Percentiles rank a stretch among this genome's conserved stretches.
Conservation (phyloP, 2,888 invertebrate species). For the Cataglyphis cursor region DNA sequence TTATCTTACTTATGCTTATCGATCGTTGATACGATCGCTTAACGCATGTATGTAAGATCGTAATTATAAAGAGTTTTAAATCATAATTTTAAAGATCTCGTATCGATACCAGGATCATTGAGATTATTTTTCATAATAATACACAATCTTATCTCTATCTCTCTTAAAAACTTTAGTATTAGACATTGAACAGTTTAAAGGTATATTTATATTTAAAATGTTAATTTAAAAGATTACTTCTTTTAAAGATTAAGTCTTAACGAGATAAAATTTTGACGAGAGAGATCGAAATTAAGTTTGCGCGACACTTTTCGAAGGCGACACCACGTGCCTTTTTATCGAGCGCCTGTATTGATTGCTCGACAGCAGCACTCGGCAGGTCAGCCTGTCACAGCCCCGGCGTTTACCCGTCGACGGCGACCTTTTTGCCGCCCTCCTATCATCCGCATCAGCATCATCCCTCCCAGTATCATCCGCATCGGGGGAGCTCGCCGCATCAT, state of each 20-base stretch:
- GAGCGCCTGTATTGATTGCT: slow-evolving; percentile 37
- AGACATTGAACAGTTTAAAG: background rate
- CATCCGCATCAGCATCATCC: slow-evolving; percentile 85
- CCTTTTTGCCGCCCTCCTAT: slow-evolving; percentile 85
- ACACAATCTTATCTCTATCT: background rate
- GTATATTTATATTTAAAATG: background rate
- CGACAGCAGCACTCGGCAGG: slow-evolving; percentile 81
- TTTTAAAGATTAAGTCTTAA: no score
- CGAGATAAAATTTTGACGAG: background rate
- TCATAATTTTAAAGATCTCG: background rate
- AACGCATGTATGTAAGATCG: background rate
- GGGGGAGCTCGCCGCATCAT: slow-evolving; percentile 84
- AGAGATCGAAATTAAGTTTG: slow-evolving; percentile 2
- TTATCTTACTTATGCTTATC: slow-evolving; percentile 4
- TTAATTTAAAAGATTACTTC: background rate
- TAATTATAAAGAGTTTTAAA: background rate
- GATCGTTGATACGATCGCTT: background rate
- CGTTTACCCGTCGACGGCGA: slow-evolving; percentile 83
- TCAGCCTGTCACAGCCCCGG: slow-evolving; percentile 86
- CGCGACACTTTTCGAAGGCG: background rate
- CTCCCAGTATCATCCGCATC: slow-evolving; percentile 84
- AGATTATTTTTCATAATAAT: background rate
- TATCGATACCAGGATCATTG: background rate
- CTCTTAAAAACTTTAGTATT: background rate
- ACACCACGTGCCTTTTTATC: background rate